Conservation (phyloP, 1,140 invertebrate species). For the Achroia grisella region DNA sequence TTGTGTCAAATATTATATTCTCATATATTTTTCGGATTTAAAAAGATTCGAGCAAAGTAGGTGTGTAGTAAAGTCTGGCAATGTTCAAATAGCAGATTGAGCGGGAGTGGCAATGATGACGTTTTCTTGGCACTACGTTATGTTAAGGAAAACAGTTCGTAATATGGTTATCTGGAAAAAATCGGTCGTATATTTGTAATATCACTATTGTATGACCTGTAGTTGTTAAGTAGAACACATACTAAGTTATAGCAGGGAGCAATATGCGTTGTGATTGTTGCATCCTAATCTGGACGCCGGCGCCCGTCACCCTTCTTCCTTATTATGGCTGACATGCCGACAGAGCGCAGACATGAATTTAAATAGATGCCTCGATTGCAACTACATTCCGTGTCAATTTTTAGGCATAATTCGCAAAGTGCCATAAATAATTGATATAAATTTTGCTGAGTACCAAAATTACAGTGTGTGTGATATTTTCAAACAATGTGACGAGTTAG, state of each 20-base stretch:
- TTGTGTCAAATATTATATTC: constrained; percentile 55
- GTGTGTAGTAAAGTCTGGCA: constrained; percentile 10
- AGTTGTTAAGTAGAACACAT: too few relatives aligned
- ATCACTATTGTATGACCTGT: too few relatives aligned
- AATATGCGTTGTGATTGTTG: constrained; percentile 16
- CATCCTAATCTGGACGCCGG: constrained; percentile 22
- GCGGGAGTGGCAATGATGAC: constrained; percentile 13
- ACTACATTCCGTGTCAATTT: too few relatives aligned
- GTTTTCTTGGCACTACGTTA: constrained; percentile 14
- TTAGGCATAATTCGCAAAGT: too few relatives aligned
- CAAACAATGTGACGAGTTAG: too few relatives aligned
- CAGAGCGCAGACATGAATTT: neutral
- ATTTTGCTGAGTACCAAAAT: too few relatives aligned
- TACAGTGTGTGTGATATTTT: too few relatives aligned
- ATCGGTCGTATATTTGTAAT: too few relatives aligned
- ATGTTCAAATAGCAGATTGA: constrained; percentile 8
- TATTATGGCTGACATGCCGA: constrained; percentile 25
- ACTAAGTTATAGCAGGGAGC: too few relatives aligned
- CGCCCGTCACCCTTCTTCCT: constrained; percentile 35
- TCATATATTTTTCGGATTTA: constrained; percentile 33
- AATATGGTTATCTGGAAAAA: constrained; percentile 1
- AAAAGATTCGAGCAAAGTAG: constrained; percentile 7
- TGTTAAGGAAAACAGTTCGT: constrained; percentile 5
- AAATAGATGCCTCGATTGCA: too few relatives aligned
- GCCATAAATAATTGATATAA: too few relatives aligned